These are phyloP conservation scores for human (Homo sapiens) DNA, from an alignment of 2,113 vertebrate species.

Conservation along the genomic window GRCh38 chr4:67493501-67494000, in stretches of 20 bases:
- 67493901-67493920: slow-evolving; percentile 84
- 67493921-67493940: slow-evolving; percentile 86
- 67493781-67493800: slow-evolving; percentile 20
- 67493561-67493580: neutral
- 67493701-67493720: neutral
- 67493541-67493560: neutral
- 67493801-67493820: neutral
- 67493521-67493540: neutral
- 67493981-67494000: slow-evolving; percentile 80
- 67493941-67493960: slow-evolving; percentile 82
- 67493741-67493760: neutral
- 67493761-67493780: neutral
- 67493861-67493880: neutral
- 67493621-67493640: slow-evolving; percentile 18
- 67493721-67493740: neutral
- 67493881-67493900: slow-evolving; percentile 78
- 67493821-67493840: neutral
- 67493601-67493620: neutral
- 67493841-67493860: neutral
- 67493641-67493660: neutral
- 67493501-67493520: neutral
- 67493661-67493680: neutral
- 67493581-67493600: neutral
- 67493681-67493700: neutral
- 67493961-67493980: slow-evolving; percentile 83